Percentiles rank a stretch among this genome's conserved stretches.
phyloP scores from a whole-genome alignment of 2,888 invertebrate genomes.

The Ormia ochracea region DNA sequence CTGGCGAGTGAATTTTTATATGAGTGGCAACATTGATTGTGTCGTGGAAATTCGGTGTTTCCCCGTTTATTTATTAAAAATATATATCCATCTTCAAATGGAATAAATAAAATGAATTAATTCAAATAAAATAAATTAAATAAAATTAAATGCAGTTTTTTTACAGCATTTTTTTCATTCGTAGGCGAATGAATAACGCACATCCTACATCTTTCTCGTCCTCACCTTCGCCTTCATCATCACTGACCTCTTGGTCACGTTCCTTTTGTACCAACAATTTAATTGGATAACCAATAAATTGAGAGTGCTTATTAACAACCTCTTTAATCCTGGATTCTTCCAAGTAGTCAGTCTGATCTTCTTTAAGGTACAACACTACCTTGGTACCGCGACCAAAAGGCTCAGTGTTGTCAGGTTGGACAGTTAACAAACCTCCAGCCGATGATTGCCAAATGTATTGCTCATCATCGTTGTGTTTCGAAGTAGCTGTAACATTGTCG shows the following conservation, averaged over 20 bases:
- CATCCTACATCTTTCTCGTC: slow-evolving; percentile 76
- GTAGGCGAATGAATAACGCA: too few relatives aligned
- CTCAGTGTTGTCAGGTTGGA: slow-evolving; percentile 86
- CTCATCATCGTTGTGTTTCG: slow-evolving; percentile 98
- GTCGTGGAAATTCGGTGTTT: too few relatives aligned
- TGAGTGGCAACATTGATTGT: too few relatives aligned
- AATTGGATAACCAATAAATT: slow-evolving; percentile 99
- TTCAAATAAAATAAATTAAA: too few relatives aligned
- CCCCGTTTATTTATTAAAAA: too few relatives aligned
- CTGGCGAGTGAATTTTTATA: too few relatives aligned
- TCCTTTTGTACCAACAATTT: slow-evolving; percentile 96
- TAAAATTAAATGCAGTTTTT: too few relatives aligned
- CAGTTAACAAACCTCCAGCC: slow-evolving; percentile 98
- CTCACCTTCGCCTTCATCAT: slow-evolving; percentile 89
- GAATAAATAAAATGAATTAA: too few relatives aligned
- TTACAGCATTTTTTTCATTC: too few relatives aligned
- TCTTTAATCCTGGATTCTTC: slow-evolving; percentile 97
- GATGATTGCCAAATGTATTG: slow-evolving; percentile 99
- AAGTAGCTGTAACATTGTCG: slow-evolving; percentile 93
- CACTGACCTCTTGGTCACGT: slow-evolving; percentile 96
- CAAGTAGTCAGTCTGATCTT: slow-evolving; percentile 95
- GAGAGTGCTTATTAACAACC: slow-evolving; percentile 98
- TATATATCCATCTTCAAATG: too few relatives aligned
- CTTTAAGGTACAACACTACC: slow-evolving; percentile 95
- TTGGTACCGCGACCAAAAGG: slow-evolving; percentile 95